Percentiles rank a stretch among this genome's conserved stretches.
Conservation (phyloP, 2,797 vertebrate genomes). For the Phrynocephalus vlangalii region DNA sequence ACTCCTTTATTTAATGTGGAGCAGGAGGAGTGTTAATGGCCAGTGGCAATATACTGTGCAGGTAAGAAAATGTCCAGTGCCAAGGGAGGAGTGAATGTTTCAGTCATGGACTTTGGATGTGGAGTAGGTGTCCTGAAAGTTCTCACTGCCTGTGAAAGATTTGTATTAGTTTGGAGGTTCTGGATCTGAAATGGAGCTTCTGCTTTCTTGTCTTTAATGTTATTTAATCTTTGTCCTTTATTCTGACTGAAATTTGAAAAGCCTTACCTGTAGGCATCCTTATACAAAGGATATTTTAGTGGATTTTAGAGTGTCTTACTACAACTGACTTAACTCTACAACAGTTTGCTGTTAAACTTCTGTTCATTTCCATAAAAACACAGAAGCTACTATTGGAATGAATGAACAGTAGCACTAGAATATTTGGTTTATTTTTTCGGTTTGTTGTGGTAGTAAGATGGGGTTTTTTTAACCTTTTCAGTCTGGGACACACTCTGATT, state of each 20-base stretch:
- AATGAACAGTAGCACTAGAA: neutral
- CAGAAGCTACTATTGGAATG: neutral
- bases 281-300: neutral
- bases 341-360: neutral
- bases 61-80: too few species aligned
- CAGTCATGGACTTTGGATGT: too few species aligned
- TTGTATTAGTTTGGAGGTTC: neutral
- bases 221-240: neutral
- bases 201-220: neutral
- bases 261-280: neutral
- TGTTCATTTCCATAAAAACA: neutral
- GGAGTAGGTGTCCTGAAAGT: neutral
- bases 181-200: neutral
- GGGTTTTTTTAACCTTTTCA: neutral
- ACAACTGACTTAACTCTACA: neutral
- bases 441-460: neutral
- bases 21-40: too few species aligned
- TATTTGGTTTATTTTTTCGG: neutral
- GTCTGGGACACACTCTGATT: neutral
- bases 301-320: neutral
- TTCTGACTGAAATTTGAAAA: neutral
- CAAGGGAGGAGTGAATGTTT: too few species aligned
- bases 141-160: neutral
- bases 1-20: too few species aligned
- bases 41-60: too few species aligned